Conservation (phyloP, 1,140 invertebrate genomes). For the Papilio helenus region DNA sequence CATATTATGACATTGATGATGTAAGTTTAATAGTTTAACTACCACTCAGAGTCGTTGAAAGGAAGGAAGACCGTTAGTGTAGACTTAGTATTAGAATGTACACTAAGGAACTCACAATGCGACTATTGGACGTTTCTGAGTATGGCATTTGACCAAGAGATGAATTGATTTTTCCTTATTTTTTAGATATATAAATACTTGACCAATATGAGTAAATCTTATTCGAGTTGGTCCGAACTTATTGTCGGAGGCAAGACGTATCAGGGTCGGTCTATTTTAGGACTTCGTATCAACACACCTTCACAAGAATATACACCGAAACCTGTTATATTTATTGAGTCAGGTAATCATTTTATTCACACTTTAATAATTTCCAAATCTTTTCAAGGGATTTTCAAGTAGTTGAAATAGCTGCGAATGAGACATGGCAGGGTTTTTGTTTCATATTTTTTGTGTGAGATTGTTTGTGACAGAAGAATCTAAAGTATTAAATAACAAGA, state of each 20-base stretch:
- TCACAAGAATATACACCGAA: constrained; percentile 48
- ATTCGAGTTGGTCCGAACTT: constrained; percentile 55
- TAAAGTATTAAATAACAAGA: too few species aligned
- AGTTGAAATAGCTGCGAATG: too few species aligned
- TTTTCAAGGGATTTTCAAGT: too few species aligned
- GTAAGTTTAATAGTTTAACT: constrained; percentile 58
- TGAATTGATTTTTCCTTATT: neutral
- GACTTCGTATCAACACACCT: constrained; percentile 67
- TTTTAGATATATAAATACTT: constrained; percentile 68
- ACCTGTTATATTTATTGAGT: constrained; percentile 73
- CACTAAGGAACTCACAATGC: neutral
- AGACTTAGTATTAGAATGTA: too few species aligned
- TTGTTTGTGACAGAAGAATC: too few species aligned
- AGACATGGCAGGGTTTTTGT: too few species aligned
- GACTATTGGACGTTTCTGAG: too few species aligned
- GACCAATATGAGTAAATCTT: constrained; percentile 52
- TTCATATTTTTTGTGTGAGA: too few species aligned
- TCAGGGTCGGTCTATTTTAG: constrained; percentile 64
- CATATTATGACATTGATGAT: constrained; percentile 68
- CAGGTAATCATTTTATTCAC: constrained; percentile 53
- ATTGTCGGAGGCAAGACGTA: constrained; percentile 66
- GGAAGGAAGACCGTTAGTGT: neutral
- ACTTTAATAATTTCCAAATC: too few species aligned
- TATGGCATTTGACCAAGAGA: too few species aligned
- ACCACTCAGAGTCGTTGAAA: neutral